Evolutionary conservation across 2,888 invertebrate species (phyloP).

Genomic region (Erebia aethiops): DNA sequence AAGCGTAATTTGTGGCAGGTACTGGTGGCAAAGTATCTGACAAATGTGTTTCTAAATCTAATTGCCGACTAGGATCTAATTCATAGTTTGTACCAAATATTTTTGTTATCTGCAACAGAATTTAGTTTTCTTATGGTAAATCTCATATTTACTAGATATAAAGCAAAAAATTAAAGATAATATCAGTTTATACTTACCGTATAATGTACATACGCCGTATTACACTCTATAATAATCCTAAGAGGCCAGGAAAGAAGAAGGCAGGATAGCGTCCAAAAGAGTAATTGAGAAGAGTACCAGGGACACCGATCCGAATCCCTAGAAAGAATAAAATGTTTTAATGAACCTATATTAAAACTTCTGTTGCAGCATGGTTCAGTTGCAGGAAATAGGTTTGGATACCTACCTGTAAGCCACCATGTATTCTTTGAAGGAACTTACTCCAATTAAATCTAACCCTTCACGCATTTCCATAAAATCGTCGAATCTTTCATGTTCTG

Average conservation of each 20-base stretch:
- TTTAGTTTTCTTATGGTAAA: not conserved
- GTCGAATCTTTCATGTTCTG: conserved; percentile 90
- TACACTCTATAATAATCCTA: conserved; percentile 89
- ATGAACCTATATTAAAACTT: not conserved
- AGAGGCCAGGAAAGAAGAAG: conserved; percentile 92
- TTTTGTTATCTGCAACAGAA: conserved; percentile 85
- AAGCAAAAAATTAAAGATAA: too few species aligned
- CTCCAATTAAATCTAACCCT: conserved; percentile 88
- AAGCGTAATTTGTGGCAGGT: conserved; percentile 68
- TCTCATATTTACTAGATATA: not conserved
- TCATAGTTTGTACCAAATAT: conserved; percentile 90
- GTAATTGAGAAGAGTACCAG: conserved; percentile 86
- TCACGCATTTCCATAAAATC: conserved; percentile 94
- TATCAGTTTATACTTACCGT: conserved; percentile 80
- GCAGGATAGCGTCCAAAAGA: conserved; percentile 90
- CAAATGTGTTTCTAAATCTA: conserved; percentile 75
- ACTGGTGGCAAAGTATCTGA: conserved; percentile 76
- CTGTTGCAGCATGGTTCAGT: not conserved
- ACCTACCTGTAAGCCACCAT: conserved; percentile 80
- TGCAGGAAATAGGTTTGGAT: not conserved
- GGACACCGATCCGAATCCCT: conserved; percentile 81
- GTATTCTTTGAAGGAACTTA: conserved; percentile 82
- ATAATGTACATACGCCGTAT: conserved; percentile 91
- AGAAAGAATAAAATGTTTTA: conserved; percentile 23
- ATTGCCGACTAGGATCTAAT: conserved; percentile 74